These are phyloP conservation scores for Rhynchotus rufescens DNA, from an alignment of 2,797 vertebrate genomes.

Conservation along the genomic window DNA sequence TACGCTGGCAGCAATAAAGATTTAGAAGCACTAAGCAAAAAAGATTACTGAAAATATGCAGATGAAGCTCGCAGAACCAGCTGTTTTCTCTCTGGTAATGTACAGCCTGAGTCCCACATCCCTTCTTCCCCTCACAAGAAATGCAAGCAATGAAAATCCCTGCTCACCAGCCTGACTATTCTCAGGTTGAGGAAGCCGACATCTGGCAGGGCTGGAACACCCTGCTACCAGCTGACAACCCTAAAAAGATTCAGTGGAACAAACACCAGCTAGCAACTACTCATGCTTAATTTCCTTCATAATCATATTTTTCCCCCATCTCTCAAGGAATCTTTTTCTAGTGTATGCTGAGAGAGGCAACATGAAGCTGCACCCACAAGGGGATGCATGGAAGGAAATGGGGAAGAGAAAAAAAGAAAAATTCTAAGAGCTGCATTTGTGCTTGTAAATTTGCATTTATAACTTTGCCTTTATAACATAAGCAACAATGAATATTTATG, in stretches of 20 bases:
- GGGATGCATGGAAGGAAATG: not conserved
- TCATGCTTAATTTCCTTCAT: not conserved
- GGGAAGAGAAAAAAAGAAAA: accelerated
- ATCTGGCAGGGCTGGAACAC: constrained; percentile 40
- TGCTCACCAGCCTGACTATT: not conserved
- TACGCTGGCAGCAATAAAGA: not conserved
- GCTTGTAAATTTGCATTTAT: too few relatives aligned
- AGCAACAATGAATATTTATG: not conserved
- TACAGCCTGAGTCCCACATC: constrained; percentile 17
- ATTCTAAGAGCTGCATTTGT: not conserved
- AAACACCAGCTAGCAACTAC: not conserved
- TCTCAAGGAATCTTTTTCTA: not conserved
- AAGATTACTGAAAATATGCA: not conserved
- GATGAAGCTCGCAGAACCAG: not conserved
- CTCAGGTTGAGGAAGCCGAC: not conserved
- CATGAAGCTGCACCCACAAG: not conserved
- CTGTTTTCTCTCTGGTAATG: constrained; percentile 56
- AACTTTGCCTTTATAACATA: not conserved
- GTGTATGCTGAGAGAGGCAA: accelerated
- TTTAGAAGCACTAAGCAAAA: not conserved
- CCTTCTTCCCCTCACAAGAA: not conserved
- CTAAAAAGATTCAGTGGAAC: constrained; percentile 1
- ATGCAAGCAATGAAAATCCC: not conserved
- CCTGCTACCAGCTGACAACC: not conserved
- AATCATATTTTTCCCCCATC: not conserved